A percentile compares a stretch with the other conserved stretches of the same genome.
Evolutionary conservation across 2,797 vertebrate species (phyloP).

Genomic region (Sarcophilus harrisii): DNA sequence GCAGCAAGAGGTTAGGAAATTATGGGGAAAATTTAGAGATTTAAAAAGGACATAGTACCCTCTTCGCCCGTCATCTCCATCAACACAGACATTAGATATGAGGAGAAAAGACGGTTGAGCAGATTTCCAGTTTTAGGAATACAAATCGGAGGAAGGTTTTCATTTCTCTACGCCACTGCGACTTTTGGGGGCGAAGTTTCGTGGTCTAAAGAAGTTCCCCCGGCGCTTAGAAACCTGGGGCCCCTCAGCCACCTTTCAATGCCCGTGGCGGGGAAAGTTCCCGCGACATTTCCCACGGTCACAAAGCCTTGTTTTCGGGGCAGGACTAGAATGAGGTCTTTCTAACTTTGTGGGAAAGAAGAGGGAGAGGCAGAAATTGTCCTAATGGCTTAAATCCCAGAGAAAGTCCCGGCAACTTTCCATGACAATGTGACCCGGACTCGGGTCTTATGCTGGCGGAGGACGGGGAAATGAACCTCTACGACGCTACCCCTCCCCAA

Average conservation of each 20-base stretch:
- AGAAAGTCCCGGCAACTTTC: not conserved
- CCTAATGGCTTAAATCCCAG: not conserved
- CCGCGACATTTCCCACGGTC: not conserved
- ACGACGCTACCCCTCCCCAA: not conserved
- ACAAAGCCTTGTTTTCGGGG: not conserved
- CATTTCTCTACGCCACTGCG: not conserved
- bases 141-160: too few relatives aligned
- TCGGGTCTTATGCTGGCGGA: not conserved
- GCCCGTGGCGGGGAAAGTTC: not conserved
- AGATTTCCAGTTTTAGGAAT: too few relatives aligned
- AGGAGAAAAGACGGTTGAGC: too few relatives aligned
- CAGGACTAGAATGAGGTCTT: not conserved
- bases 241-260: not conserved
- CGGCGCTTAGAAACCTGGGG: not conserved
- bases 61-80: not conserved
- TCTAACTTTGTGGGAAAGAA: not conserved
- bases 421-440: not conserved
- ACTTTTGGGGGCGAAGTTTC: too few relatives aligned
- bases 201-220: not conserved
- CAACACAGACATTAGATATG: not conserved
- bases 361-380: not conserved
- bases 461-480: not conserved
- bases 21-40: not conserved
- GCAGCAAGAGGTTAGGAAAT: not conserved
- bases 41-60: not conserved